Percentiles rank a stretch among this genome's conserved stretches.
These are phyloP conservation scores for Drosophila albomicans DNA, from an alignment of 1,140 invertebrate genomes.

Conservation along the genomic window DNA sequence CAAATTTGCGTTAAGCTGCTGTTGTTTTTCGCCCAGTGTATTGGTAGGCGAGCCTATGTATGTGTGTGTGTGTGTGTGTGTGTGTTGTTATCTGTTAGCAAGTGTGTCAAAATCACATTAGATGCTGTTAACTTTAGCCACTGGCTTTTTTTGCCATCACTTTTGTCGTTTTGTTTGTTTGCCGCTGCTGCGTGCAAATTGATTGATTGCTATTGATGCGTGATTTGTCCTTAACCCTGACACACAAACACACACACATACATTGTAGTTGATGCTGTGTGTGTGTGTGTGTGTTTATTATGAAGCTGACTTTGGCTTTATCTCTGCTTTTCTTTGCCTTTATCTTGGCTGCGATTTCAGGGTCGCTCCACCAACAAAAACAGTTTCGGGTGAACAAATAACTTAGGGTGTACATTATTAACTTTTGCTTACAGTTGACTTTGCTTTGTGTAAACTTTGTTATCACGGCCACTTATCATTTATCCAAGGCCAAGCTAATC, in stretches of 20 bases:
- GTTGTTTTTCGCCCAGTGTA: constrained; percentile 34
- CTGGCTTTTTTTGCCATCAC: constrained; percentile 24
- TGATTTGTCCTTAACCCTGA: constrained; percentile 78
- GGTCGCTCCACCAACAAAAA: neutral
- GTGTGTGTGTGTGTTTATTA: constrained; percentile 16
- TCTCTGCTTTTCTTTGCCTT: constrained; percentile 6
- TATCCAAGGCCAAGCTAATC: constrained; percentile 24
- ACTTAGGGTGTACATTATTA: constrained; percentile 48
- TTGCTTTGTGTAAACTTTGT: constrained; percentile 63
- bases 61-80: neutral
- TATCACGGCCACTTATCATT: constrained; percentile 53
- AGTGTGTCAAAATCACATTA: constrained; percentile 82
- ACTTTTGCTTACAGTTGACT: constrained; percentile 69
- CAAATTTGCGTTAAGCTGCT: constrained; percentile 14
- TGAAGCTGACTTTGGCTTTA: constrained; percentile 21
- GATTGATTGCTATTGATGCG: constrained; percentile 81
- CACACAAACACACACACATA: constrained; percentile 21
- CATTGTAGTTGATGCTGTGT: neutral
- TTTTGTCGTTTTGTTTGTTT: constrained; percentile 68
- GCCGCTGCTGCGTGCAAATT: constrained; percentile 62
- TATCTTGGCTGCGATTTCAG: constrained; percentile 13
- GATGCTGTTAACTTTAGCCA: constrained; percentile 76
- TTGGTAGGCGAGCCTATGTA: neutral
- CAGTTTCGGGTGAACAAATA: constrained; percentile 10
- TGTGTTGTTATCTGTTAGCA: constrained; percentile 35